Percentiles rank a stretch among this genome's conserved stretches.
Evolutionary conservation across 2,888 invertebrate genomes (phyloP).

Genomic region (Lasioglossum leucozonium): DNA sequence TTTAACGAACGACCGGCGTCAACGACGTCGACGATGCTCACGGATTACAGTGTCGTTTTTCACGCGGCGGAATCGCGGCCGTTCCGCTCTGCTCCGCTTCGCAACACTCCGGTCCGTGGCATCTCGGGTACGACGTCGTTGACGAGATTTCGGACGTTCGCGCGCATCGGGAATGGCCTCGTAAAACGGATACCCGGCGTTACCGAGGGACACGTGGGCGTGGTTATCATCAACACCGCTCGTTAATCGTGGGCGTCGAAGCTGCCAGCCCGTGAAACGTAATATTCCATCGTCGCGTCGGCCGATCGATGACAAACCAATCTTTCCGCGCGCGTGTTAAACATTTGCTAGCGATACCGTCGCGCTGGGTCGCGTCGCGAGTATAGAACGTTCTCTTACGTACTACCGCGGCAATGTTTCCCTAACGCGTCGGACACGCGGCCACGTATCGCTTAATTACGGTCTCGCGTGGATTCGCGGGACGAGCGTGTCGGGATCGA

Average conservation of each 20-base stretch:
- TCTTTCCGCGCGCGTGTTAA: slow-evolving; percentile 64
- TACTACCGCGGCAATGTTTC: neutral
- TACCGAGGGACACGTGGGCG: slow-evolving; percentile 57
- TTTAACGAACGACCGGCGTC: slow-evolving; percentile 60
- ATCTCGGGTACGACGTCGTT: slow-evolving; percentile 56
- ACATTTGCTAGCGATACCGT: neutral
- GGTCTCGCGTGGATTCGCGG: slow-evolving; percentile 28
- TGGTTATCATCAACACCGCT: slow-evolving; percentile 65
- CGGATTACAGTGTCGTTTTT: slow-evolving; percentile 66
- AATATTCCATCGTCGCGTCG: slow-evolving; percentile 55
- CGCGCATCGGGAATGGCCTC: slow-evolving; percentile 65
- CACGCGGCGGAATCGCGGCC: slow-evolving; percentile 50
- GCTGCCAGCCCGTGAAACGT: slow-evolving; percentile 56
- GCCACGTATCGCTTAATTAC: slow-evolving; percentile 36
- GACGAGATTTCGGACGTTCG: slow-evolving; percentile 64
- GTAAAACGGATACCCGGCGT: slow-evolving; percentile 66
- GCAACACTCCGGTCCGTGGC: neutral
- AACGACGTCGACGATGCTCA: slow-evolving; percentile 58
- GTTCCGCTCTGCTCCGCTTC: slow-evolving; percentile 43
- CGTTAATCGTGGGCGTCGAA: slow-evolving; percentile 71
- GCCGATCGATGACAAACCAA: slow-evolving; percentile 80
- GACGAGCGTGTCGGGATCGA: neutral
- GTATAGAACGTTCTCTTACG: neutral
- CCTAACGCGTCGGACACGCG: neutral
- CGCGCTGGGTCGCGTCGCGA: neutral